These are phyloP conservation scores for Archips xylosteana DNA, from an alignment of 2,888 invertebrate species.

Conservation along the genomic window DNA sequence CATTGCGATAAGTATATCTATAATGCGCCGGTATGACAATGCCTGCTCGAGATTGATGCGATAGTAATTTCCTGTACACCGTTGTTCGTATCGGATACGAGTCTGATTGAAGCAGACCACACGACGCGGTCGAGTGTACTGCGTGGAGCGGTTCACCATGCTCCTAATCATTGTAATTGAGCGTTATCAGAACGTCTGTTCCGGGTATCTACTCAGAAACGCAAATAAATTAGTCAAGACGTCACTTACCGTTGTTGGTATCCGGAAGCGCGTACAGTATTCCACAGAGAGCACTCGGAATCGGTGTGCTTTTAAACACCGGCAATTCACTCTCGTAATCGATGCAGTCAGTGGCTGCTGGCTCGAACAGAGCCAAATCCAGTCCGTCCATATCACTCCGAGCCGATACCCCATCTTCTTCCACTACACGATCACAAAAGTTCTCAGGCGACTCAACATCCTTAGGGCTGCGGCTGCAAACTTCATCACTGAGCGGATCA, in stretches of 20 bases:
- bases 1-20: constrained; percentile 57
- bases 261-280: constrained; percentile 73
- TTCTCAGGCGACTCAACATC: constrained; percentile 80
- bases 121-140: constrained; percentile 56
- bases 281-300: constrained; percentile 70
- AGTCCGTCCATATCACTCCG: constrained; percentile 88
- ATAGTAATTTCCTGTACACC: constrained; percentile 77
- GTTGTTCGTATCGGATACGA: constrained; percentile 82
- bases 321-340: constrained; percentile 56
- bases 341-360: constrained; percentile 75
- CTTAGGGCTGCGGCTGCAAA: constrained; percentile 81
- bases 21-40: constrained; percentile 74
- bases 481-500: constrained; percentile 80
- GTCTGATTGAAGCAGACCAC: constrained; percentile 66
- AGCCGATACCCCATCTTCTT: constrained; percentile 77
- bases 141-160: constrained; percentile 55
- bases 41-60: constrained; percentile 76
- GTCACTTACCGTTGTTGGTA: constrained; percentile 70
- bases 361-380: constrained; percentile 88
- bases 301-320: constrained; percentile 56
- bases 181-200: constrained; percentile 62
- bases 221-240: constrained; percentile 56
- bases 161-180: constrained; percentile 73
- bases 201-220: constrained; percentile 58
- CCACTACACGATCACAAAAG: constrained; percentile 71